Evolutionary conservation across 1,140 invertebrate species (phyloP).

Genomic region (Lethocerus indicus): DNA sequence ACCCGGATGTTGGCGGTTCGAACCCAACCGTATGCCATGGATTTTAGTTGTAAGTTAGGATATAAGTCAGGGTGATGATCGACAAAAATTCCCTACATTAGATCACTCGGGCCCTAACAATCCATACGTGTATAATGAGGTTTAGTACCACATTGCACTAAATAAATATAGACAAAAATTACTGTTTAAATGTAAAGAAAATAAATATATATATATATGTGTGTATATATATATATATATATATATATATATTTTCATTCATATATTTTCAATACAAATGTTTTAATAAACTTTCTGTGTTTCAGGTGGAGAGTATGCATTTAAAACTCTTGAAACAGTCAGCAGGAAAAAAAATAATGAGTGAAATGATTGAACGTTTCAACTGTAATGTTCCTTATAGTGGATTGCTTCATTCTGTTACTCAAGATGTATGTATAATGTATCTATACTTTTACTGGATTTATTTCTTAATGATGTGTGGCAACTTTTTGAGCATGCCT

Average conservation of each 20-base stretch:
- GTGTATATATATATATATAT: not conserved
- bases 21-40: too few species aligned
- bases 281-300: constrained; percentile 4
- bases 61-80: too few species aligned
- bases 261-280: not conserved
- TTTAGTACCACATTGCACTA: too few species aligned
- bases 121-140: too few species aligned
- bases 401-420: constrained; percentile 88
- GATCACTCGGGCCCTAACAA: too few species aligned
- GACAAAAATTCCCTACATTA: too few species aligned
- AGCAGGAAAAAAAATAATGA: constrained; percentile 35
- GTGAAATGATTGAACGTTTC: constrained; percentile 41
- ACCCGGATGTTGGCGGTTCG: too few species aligned
- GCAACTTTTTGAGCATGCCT: too few species aligned
- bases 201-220: not conserved
- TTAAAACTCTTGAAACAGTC: constrained; percentile 65
- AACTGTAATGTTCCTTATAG: constrained; percentile 97
- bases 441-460: too few species aligned
- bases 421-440: constrained; percentile 81
- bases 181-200: not conserved
- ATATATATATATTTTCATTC: not conserved
- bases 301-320: constrained; percentile 61
- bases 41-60: too few species aligned
- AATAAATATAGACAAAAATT: not conserved
- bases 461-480: constrained; percentile 5